Evolutionary conservation across 2,113 vertebrate species (phyloP), one percentile per base, ranked within the genome.

Genomic region (Oncorhynchus mykiss): DNA sequence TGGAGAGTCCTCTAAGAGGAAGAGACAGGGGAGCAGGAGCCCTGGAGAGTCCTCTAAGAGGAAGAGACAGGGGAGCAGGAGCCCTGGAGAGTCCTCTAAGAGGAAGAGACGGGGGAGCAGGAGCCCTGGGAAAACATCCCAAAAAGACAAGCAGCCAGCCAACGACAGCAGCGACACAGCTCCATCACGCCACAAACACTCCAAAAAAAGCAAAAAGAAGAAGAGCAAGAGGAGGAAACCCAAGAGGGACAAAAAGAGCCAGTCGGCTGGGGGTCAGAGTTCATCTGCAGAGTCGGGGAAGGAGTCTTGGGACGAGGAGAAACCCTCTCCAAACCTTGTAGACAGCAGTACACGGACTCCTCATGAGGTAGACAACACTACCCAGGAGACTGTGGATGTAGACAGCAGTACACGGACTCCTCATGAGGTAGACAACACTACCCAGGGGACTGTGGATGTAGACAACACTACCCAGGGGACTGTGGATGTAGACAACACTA

Each of bases 141-240:
- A 54, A 64, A 20, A 74, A 45, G n/a, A 67, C 9, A 49, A 25
- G 64, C 24, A 74, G 62, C 29, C n/a, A 7, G n/a, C 73, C 68
- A 31, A 34, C 34, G 45, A 25, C 18, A 49, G 29, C 9, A 64
- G 6, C 22, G 49, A 18, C 14, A 45, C 29, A 18, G n/a, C 68
- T 0, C 71, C 77, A 4, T 81, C 25, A 3, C 85, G 34, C 2
- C 89, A 90, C 78, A 94, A 92, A 81, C 89, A 80, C 76, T 90
- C 89, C 0, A 94, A 93, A 78, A 94, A 92, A 85, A 92, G 85
- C 77, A 94, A 91, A 67, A 92, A 93, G 51, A 92, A 90, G 80
- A 94, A 91, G 73, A 86, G 81, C 25, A 95, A 93, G 77, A 93
- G 91, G 82, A 92, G 89, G 51, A 81, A 81, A 57, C 12, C 1